These are phyloP conservation scores for Egretta garzetta DNA, from an alignment of 2,113 vertebrate genomes.

Conservation along the genomic window DNA sequence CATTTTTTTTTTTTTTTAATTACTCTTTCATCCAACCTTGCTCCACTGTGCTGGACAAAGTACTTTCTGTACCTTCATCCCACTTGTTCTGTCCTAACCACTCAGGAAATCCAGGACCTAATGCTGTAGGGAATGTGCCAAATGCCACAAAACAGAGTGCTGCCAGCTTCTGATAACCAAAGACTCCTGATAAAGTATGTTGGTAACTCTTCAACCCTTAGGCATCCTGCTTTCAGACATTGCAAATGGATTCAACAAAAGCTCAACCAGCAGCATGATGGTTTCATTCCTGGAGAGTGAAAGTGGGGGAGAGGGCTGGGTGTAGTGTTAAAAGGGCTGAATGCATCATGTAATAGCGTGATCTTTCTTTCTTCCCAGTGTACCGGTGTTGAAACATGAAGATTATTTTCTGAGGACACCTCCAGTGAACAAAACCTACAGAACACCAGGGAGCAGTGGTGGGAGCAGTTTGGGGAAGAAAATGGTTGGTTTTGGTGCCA, in stretches of 20 bases:
- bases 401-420: conserved; percentile 4
- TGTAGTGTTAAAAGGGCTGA: neutral
- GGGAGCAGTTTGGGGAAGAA: conserved; percentile 48
- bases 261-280: neutral
- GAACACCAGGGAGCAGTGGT: neutral
- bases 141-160: neutral
- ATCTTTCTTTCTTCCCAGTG: conserved; percentile 54
- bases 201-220: neutral
- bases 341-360: neutral
- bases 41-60: neutral
- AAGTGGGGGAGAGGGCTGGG: neutral
- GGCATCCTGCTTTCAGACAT: neutral
- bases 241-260: neutral
- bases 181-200: neutral
- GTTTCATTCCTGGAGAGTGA: neutral
- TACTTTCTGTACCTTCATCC: neutral
- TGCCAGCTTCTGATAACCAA: neutral
- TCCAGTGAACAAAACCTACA: conserved; percentile 15
- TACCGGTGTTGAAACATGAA: neutral
- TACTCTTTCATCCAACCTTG: neutral
- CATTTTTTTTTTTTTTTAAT: neutral
- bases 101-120: neutral
- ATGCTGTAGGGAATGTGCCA: neutral
- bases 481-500: conserved; percentile 43
- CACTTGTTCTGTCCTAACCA: neutral